Evolutionary conservation across 2,797 vertebrate species (phyloP), one percentile per base, ranked within the genome.

Genomic region (Hoplostethus atlanticus): DNA sequence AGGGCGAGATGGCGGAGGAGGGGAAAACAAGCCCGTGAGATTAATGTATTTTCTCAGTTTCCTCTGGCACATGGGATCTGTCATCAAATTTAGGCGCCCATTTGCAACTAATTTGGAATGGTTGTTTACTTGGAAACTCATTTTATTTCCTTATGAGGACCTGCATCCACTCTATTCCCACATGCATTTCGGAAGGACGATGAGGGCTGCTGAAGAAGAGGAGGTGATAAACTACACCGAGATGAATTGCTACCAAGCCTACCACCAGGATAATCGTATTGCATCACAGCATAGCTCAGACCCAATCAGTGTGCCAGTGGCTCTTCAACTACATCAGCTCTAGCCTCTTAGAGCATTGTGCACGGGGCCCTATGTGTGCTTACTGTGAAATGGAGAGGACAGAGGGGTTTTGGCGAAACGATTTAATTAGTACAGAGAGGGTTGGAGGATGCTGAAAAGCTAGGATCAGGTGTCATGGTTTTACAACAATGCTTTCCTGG

Each of bases 381-480:
- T 44, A 71, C 65, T 73, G 85, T 85, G 84, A 81, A 87, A 86
- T 83, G 70, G 77, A 85, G 82, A 79, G 74, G 51, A 71, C 75
- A 64, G 73, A 3, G 40, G 51, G 71, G 62, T 74, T 85, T 85
- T 85, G 87, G 77, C 84, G 73, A 79, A 84, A 86, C 80, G 67
- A 71, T 89, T 87, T 69, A 78, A 88, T 90, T 91, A 88, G 77
- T 79, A 83, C 80, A 73, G 66, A 84, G 78, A 84, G 68, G 56
- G 74, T 64, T 77, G 77, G 83, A 68, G 58, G 71, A 80, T 71
- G 78, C 71, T 84, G 80, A 84, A 87, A 12, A 88, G 87, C 75
- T 48, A 64, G 83, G 92, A 91, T 92, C 91, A 93, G 89, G 91
- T 94, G 91, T 86, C 85, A 72, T 81, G 75, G 82, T 78, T 89